Evolutionary conservation across 2,888 invertebrate genomes (phyloP).

Genomic region (Willowsia nigromaculata): DNA sequence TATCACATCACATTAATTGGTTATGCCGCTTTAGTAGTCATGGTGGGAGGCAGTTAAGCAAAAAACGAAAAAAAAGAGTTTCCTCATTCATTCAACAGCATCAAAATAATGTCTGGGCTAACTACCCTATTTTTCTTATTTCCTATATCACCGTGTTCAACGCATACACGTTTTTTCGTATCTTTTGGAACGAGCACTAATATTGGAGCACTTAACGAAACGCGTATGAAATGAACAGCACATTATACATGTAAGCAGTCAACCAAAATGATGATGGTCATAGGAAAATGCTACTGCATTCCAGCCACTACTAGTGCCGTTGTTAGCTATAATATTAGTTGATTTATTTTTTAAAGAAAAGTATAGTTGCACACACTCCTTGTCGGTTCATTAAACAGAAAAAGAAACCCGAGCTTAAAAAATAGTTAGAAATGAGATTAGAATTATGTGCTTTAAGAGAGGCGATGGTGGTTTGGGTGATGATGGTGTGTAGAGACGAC

Average conservation of each 20-base stretch:
- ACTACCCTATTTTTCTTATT: conserved; percentile 28
- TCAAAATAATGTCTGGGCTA: conserved; percentile 25
- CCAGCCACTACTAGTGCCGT: not conserved
- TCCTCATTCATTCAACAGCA: conserved; percentile 50
- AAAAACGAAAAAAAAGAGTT: conserved; percentile 14
- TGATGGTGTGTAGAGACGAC: not conserved
- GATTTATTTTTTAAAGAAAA: not conserved
- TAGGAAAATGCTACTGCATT: not conserved
- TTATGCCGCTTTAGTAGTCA: conserved; percentile 68
- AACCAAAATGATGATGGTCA: not conserved
- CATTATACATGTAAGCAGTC: not conserved
- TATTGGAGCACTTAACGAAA: not conserved
- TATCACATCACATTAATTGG: conserved; percentile 74
- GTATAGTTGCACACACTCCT: not conserved
- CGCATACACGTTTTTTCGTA: too few species aligned
- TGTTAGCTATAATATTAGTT: not conserved
- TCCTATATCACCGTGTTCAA: conserved; percentile 26
- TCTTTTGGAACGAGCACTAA: not conserved
- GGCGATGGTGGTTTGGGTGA: too few species aligned
- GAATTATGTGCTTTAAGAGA: not conserved
- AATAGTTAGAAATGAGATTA: conserved; percentile 26
- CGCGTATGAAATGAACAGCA: not conserved
- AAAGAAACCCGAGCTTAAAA: not conserved
- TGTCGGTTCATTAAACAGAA: conserved; percentile 41
- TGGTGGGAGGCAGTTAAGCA: conserved; percentile 44